These are phyloP conservation scores for Solea solea DNA, from an alignment of 2,113 vertebrate species.

Conservation along the genomic window DNA sequence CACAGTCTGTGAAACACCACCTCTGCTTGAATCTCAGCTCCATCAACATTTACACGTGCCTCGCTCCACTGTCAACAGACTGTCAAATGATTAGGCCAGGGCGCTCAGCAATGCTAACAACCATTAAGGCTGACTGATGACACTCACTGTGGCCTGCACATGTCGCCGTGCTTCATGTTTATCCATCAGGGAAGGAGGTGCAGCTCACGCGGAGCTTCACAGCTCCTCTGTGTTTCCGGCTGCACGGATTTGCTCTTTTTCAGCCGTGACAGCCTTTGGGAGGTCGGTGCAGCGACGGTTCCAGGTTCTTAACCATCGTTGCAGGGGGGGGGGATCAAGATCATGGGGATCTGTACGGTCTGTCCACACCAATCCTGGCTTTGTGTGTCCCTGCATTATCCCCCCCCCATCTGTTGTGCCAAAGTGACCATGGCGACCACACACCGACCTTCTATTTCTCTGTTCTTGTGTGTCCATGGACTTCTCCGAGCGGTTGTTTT, in stretches of 20 bases:
- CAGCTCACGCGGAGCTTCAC: too few species aligned
- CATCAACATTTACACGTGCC: constrained; percentile 48
- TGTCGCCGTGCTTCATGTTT: constrained; percentile 22
- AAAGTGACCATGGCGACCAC: too few species aligned
- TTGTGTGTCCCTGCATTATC: too few species aligned
- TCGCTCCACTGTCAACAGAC: constrained; percentile 45
- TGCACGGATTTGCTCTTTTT: neutral
- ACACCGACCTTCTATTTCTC: too few species aligned
- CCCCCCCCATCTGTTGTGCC: too few species aligned
- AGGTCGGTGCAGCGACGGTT: too few species aligned
- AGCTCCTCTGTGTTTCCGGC: neutral
- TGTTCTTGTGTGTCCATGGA: too few species aligned
- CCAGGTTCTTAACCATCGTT: too few species aligned
- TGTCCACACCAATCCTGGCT: too few species aligned
- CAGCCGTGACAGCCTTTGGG: neutral
- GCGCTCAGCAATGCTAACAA: constrained; percentile 53
- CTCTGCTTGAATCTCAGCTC: neutral
- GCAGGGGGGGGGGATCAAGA: too few species aligned
- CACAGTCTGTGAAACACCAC: constrained; percentile 7
- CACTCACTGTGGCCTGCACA: neutral
- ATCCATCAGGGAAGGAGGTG: constrained; percentile 35
- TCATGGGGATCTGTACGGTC: too few species aligned
- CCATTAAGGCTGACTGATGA: constrained; percentile 60
- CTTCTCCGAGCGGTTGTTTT: too few species aligned
- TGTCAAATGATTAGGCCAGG: constrained; percentile 41